Conservation (phyloP, 2,113 vertebrate species). For the Pachypanchax playfairii region DNA sequence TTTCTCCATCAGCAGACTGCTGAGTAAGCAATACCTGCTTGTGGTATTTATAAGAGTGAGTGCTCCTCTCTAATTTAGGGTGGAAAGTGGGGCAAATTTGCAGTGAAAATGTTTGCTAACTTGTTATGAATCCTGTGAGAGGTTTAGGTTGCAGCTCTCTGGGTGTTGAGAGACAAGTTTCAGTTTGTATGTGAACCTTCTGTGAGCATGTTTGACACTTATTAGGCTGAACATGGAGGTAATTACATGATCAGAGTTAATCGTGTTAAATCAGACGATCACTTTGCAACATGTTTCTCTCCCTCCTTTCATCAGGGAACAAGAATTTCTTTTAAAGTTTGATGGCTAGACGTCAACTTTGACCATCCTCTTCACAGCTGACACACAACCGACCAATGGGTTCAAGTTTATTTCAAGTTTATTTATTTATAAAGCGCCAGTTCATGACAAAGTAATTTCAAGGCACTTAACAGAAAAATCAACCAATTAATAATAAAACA, state of each 20-base stretch:
- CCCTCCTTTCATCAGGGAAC: slow-evolving; percentile 62
- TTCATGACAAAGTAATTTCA: no score
- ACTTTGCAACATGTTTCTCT: slow-evolving; percentile 34
- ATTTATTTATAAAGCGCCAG: no score
- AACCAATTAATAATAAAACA: no score
- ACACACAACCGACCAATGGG: background rate
- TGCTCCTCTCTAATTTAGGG: slow-evolving; percentile 45
- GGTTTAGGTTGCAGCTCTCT: slow-evolving; percentile 45
- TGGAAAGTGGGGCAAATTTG: slow-evolving; percentile 59
- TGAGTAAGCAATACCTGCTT: slow-evolving; percentile 69
- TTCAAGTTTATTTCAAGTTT: no score
- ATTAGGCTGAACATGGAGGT: slow-evolving; percentile 50
- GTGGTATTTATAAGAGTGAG: slow-evolving; percentile 73
- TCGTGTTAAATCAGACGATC: slow-evolving; percentile 58
- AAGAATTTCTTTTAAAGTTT: slow-evolving; percentile 65
- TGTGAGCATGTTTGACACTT: slow-evolving; percentile 63
- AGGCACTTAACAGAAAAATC: no score
- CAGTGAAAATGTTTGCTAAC: slow-evolving; percentile 74
- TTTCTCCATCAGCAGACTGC: slow-evolving; percentile 61
- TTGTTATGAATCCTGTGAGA: slow-evolving; percentile 61
- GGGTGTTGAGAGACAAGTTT: slow-evolving; percentile 53
- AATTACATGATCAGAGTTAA: slow-evolving; percentile 69
- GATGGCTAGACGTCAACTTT: slow-evolving; percentile 10
- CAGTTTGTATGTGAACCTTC: slow-evolving; percentile 62
- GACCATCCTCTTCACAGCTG: slow-evolving; percentile 15